phyloP scores from a whole-genome alignment of 2,888 invertebrate genomes.

The Iselma pallidipennis region DNA sequence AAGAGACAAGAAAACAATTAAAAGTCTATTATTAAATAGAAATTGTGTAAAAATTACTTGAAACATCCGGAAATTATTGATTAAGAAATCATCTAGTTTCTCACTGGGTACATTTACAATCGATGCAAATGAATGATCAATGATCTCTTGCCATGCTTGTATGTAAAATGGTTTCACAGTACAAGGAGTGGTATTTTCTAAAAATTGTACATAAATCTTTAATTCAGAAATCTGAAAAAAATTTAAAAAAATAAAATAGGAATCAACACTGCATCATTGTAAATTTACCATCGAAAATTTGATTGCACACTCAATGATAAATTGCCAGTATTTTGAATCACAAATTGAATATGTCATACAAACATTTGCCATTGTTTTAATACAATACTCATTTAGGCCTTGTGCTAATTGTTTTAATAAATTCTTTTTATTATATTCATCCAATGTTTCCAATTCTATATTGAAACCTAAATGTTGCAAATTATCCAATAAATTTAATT shows the following conservation, averaged over 20 bases:
- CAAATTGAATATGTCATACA: slow-evolving; percentile 43
- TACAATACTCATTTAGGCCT: slow-evolving; percentile 30
- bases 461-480: slow-evolving; percentile 42
- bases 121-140: slow-evolving; percentile 38
- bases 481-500: slow-evolving; percentile 41
- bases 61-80: slow-evolving; percentile 39
- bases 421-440: slow-evolving; percentile 39
- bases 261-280: too few species aligned
- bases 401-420: slow-evolving; percentile 41
- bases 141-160: slow-evolving; percentile 46
- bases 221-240: slow-evolving; percentile 41
- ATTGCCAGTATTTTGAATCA: slow-evolving; percentile 42
- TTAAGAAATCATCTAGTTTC: slow-evolving; percentile 27
- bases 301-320: slow-evolving; percentile 35
- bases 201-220: slow-evolving; percentile 40
- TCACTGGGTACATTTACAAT: slow-evolving; percentile 14
- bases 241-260: too few species aligned
- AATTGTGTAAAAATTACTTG: slow-evolving; percentile 36
- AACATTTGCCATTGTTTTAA: slow-evolving; percentile 44
- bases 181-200: slow-evolving; percentile 30
- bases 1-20: slow-evolving; percentile 29
- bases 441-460: slow-evolving; percentile 37
- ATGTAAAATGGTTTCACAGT: slow-evolving; percentile 38
- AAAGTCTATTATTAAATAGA: not conserved
- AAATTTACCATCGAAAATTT: slow-evolving; percentile 41